Evolutionary conservation across 2,888 invertebrate genomes (phyloP).

Genomic region (Stenchaetothrips biformis): DNA sequence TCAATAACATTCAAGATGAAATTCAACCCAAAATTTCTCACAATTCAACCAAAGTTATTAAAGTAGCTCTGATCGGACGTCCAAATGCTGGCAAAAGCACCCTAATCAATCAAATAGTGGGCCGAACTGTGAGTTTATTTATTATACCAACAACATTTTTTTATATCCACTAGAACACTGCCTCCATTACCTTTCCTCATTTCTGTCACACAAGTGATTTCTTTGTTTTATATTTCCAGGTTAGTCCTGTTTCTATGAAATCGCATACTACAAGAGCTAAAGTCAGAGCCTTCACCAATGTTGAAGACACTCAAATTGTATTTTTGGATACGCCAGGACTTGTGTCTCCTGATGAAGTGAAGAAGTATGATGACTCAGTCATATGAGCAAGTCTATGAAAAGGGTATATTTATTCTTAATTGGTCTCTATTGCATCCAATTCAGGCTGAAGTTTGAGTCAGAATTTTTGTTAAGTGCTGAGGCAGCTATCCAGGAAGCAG

Average conservation of each 20-base stretch:
- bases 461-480: conserved; percentile 57
- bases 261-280: conserved; percentile 83
- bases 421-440: conserved; percentile 40
- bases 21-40: too few relatives aligned
- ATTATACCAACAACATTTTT: conserved; percentile 26
- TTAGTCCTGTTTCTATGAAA: conserved; percentile 85
- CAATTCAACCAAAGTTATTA: conserved; percentile 48
- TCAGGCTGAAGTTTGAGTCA: conserved; percentile 53
- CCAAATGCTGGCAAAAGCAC: conserved; percentile 97
- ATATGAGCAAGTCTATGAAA: conserved; percentile 28
- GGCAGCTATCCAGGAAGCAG: conserved; percentile 61
- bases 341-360: conserved; percentile 62
- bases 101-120: conserved; percentile 78
- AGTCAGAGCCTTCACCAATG: conserved; percentile 65
- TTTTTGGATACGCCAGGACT: conserved; percentile 93
- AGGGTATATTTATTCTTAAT: conserved; percentile 28
- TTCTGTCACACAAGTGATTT: neutral
- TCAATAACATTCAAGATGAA: too few relatives aligned
- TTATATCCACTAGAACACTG: conserved; percentile 19
- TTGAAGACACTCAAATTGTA: conserved; percentile 77
- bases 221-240: conserved; percentile 50
- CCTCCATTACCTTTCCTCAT: too few relatives aligned
- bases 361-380: conserved; percentile 52
- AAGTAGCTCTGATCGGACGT: conserved; percentile 82
- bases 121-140: conserved; percentile 59